Evolutionary conservation across 2,888 invertebrate species (phyloP).

Genomic region (Neoaliturus tenellus): DNA sequence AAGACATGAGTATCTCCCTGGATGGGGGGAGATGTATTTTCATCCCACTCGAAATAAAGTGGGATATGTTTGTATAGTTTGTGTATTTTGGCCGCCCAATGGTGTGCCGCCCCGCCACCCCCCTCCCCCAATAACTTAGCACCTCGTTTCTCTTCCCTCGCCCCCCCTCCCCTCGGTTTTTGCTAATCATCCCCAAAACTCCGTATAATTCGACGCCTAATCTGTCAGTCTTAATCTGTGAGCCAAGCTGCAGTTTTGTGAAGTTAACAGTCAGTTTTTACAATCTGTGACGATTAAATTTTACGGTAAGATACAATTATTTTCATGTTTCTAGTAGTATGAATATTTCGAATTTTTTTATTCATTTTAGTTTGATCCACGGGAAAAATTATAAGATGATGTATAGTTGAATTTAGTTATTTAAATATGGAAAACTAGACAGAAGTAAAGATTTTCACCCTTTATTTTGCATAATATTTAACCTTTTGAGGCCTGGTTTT

Average conservation of each 20-base stretch:
- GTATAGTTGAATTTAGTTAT: no score
- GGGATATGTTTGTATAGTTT: constrained; percentile 30
- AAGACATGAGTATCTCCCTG: no score
- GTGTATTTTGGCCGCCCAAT: constrained; percentile 39
- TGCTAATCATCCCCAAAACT: constrained; percentile 14
- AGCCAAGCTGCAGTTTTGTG: neutral
- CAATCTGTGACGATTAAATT: constrained; percentile 12
- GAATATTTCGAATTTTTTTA: no score
- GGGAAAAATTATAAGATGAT: no score
- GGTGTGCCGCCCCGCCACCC: neutral
- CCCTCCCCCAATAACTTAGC: neutral
- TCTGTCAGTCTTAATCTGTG: constrained; percentile 25
- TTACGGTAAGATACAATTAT: neutral
- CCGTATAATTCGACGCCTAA: neutral
- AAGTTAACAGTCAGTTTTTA: neutral
- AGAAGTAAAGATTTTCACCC: no score
- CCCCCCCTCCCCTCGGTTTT: neutral
- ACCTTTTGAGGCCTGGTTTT: no score
- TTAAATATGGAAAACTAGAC: no score
- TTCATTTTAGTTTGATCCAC: no score
- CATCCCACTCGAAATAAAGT: constrained; percentile 32
- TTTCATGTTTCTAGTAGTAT: no score
- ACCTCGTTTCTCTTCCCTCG: neutral
- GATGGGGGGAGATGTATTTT: constrained; percentile 16
- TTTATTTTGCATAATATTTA: no score